phyloP scores from a whole-genome alignment of 2,113 vertebrate species.

The Cryptoleucopteryx plumbea region DNA sequence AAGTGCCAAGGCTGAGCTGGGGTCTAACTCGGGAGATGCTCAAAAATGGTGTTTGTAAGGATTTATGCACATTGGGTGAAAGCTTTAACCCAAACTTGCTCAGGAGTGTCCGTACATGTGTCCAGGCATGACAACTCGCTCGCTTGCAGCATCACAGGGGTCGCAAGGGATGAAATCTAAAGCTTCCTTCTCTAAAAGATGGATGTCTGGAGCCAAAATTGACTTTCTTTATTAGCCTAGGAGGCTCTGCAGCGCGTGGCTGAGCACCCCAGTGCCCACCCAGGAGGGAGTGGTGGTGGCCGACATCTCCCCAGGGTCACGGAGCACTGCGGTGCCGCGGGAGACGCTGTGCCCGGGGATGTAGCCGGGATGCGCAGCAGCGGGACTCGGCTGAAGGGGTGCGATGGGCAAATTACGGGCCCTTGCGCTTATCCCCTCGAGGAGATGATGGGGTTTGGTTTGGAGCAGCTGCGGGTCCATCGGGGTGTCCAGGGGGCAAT shows the following conservation, averaged over 20 bases:
- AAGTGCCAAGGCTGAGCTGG: rapidly evolving
- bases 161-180: not conserved
- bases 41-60: not conserved
- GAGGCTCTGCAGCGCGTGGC: too few relatives aligned
- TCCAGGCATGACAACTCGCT: not conserved
- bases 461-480: rapidly evolving
- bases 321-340: not conserved
- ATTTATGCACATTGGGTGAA: not conserved
- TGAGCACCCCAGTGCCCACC: rapidly evolving
- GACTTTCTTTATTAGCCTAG: not conserved
- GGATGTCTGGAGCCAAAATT: not conserved
- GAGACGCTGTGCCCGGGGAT: rapidly evolving
- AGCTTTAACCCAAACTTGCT: not conserved
- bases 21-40: not conserved
- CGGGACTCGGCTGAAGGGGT: not conserved
- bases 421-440: rapidly evolving
- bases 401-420: not conserved
- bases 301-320: rapidly evolving
- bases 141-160: rapidly evolving
- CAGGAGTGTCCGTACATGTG: rapidly evolving
- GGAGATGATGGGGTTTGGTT: not conserved
- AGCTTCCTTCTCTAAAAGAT: not conserved
- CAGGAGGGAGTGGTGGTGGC: not conserved
- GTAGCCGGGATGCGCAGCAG: rapidly evolving
- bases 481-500: rapidly evolving